These are phyloP conservation scores for Nomada goodeniana DNA, from an alignment of 2,888 invertebrate species.

Conservation along the genomic window DNA sequence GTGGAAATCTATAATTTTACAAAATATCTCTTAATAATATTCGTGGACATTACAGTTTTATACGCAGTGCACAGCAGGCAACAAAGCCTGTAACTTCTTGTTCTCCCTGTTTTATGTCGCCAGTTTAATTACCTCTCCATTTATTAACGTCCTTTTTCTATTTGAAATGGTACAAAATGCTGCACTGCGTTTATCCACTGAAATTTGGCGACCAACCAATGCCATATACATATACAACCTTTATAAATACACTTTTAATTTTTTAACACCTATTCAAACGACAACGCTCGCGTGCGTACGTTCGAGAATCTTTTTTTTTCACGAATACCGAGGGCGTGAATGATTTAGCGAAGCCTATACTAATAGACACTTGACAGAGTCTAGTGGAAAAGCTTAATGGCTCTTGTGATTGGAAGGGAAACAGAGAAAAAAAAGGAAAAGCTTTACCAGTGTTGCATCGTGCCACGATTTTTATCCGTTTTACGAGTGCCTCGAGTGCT, in stretches of 20 bases:
- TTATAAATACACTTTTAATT: not conserved
- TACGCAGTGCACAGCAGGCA: too few species aligned
- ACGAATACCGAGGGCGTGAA: slow-evolving; percentile 28
- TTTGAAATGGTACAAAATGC: too few species aligned
- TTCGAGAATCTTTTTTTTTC: slow-evolving; percentile 15
- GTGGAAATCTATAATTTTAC: too few species aligned
- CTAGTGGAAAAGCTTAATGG: slow-evolving; percentile 57
- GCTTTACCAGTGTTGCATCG: slow-evolving; percentile 53
- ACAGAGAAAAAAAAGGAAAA: slow-evolving; percentile 37
- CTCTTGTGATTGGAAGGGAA: slow-evolving; percentile 49
- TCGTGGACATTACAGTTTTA: too few species aligned
- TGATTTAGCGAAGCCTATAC: slow-evolving; percentile 57
- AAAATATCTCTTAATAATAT: too few species aligned
- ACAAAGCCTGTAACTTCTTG: too few species aligned
- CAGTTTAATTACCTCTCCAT: too few species aligned
- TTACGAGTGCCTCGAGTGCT: slow-evolving; percentile 57
- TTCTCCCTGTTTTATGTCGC: too few species aligned
- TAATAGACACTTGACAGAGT: slow-evolving; percentile 62
- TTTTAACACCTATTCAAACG: not conserved
- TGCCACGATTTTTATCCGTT: slow-evolving; percentile 57
- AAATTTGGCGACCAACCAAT: too few species aligned
- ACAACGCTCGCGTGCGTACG: not conserved
- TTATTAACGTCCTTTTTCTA: too few species aligned
- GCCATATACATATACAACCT: too few species aligned
- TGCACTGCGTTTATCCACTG: too few species aligned